These are phyloP conservation scores for Peromyscus eremicus DNA, from an alignment of 2,797 vertebrate genomes.

Conservation along the genomic window DNA sequence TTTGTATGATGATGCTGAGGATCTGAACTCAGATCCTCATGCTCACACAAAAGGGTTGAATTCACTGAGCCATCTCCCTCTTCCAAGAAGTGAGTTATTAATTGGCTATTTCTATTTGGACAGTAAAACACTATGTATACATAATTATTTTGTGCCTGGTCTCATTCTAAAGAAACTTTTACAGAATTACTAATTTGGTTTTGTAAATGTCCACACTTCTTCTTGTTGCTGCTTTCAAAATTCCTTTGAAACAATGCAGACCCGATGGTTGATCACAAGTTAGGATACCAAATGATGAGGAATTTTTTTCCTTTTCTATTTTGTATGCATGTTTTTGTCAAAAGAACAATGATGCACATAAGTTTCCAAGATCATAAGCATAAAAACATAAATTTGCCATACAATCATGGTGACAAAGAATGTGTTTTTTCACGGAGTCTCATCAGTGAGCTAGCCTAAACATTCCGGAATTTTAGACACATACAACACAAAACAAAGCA, in stretches of 20 bases:
- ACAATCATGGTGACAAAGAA: background rate
- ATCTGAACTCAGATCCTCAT: background rate
- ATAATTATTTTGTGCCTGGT: background rate
- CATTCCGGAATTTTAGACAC: background rate
- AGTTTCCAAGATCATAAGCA: background rate
- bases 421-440: background rate
- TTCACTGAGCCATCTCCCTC: background rate
- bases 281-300: background rate
- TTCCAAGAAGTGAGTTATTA: background rate
- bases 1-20: background rate
- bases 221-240: background rate
- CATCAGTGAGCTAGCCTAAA: background rate
- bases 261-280: background rate
- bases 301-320: background rate
- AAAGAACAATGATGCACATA: background rate
- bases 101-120: background rate
- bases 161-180: background rate
- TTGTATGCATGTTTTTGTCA: background rate
- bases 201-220: background rate
- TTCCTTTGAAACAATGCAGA: background rate
- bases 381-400: background rate
- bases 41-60: background rate
- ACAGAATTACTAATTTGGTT: background rate
- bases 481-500: constrained; percentile 2
- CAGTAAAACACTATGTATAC: background rate